A percentile compares a stretch with the other conserved stretches of the same genome.
These are phyloP conservation scores for Dendroctonus ponderosae DNA, from an alignment of 1,140 invertebrate genomes.

Conservation along the genomic window DNA sequence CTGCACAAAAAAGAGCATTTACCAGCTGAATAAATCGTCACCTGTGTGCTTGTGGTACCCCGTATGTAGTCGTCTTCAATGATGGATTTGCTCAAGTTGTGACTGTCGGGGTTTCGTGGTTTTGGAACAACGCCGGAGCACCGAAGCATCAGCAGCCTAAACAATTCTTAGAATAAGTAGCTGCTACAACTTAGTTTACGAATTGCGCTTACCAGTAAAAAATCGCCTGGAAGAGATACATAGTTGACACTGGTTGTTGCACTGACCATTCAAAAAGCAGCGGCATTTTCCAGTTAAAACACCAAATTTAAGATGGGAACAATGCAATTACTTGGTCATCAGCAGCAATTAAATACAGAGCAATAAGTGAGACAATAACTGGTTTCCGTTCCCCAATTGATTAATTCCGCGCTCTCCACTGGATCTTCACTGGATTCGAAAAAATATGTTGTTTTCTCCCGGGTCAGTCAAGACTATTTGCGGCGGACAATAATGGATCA, in stretches of 20 bases:
- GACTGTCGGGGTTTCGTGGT: constrained; percentile 35
- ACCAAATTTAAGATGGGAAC: constrained; percentile 13
- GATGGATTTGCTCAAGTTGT: constrained; percentile 44
- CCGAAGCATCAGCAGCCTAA: neutral
- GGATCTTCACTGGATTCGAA: neutral
- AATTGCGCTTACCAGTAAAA: neutral
- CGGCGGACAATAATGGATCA: neutral
- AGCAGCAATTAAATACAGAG: constrained; percentile 8
- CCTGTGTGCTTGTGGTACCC: constrained; percentile 32
- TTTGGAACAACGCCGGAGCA: constrained; percentile 35
- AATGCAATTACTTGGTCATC: constrained; percentile 22
- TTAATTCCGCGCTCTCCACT: constrained; percentile 1
- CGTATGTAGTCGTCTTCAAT: constrained; percentile 47
- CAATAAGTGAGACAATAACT: neutral
- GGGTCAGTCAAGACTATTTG: neutral
- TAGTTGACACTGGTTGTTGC: neutral
- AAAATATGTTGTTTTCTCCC: neutral
- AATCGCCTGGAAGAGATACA: neutral
- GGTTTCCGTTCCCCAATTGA: constrained; percentile 8
- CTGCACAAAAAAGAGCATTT: constrained; percentile 37
- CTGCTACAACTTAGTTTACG: neutral
- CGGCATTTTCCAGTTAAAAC: neutral
- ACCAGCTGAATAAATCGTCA: neutral
- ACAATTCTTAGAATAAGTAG: neutral
- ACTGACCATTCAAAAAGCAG: neutral